Percentiles rank a stretch among this genome's conserved stretches.
phyloP scores from a whole-genome alignment of 1,140 invertebrate species.

The Polyergus mexicanus region DNA sequence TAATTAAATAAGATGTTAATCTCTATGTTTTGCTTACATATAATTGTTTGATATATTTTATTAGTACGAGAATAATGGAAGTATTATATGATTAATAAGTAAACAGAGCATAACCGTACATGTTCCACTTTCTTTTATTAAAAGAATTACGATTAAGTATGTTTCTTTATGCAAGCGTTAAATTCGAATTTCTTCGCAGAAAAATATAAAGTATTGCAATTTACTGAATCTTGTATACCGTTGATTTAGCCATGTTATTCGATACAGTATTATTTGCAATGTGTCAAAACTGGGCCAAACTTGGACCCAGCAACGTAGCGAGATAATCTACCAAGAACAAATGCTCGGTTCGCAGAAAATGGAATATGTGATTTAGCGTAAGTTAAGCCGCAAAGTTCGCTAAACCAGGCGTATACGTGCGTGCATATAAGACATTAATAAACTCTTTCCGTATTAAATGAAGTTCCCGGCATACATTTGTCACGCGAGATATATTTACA shows the following conservation, averaged over 20 bases:
- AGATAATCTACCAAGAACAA: constrained; percentile 58
- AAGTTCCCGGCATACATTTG: constrained; percentile 21
- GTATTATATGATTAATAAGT: neutral
- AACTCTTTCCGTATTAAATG: constrained; percentile 26
- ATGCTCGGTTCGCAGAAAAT: constrained; percentile 55
- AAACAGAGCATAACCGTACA: neutral
- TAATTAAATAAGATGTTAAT: neutral
- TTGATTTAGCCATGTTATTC: constrained; percentile 7
- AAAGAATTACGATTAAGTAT: constrained; percentile 4
- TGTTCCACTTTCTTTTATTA: neutral
- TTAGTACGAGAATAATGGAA: neutral
- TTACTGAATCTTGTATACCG: neutral
- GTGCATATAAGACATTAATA: constrained; percentile 49
- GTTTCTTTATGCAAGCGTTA: neutral
- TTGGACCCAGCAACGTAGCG: constrained; percentile 21
- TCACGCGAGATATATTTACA: constrained; percentile 49
- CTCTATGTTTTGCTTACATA: neutral
- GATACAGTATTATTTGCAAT: constrained; percentile 23
- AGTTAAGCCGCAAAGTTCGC: constrained; percentile 13
- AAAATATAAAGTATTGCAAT: neutral
- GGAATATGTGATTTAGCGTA: constrained; percentile 42
- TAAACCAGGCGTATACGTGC: constrained; percentile 22
- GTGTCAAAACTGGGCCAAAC: constrained; percentile 46
- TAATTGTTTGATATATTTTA: neutral
- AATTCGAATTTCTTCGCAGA: neutral